Base-by-base conservation (phyloP, 2,888 invertebrate genomes). In the Drosophila hamatofila region DNA sequence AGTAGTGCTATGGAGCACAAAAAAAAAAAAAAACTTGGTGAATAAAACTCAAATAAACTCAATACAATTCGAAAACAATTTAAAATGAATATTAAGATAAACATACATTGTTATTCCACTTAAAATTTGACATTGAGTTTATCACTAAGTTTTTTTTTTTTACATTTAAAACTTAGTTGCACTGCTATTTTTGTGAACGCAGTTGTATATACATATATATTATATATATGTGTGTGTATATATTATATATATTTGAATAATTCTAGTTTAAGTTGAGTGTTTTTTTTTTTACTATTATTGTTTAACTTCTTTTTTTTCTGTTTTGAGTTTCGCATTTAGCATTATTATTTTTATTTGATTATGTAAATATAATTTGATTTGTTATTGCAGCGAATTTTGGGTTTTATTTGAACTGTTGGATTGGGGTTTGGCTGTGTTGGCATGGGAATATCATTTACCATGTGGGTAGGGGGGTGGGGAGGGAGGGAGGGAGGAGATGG, bases 341-440 rank as follows among this genome's bases (percentile, higher is more conserved):
- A 62, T 49, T 60, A 60, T 73, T 68, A 64, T 78, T 80, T 72
- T 80, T 44, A 69, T 73, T 70, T 65, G 61, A 75, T 81, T 86
- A 80, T 84, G 87, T 80, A 80, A 87, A 84, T 87, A 83, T 80
- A 81, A 78, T 84, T 83, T 86, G 72, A 84, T 81, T 87, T 83
- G 87, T 87, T 87, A 83, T 81, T 87, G 75, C 77, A 75, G 63
- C 58, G 52, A 57, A 57, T 63, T 71, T 80, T 66, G 27, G 42
- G 23, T 57, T 65, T 73, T 58, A 44, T 61, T 64, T 56, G 57
- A n/a, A n/a, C 37, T 37, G 37, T 37, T 37, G 14, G 37, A 2
- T 16, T 16, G 2, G 16, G 37, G 37, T 2, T 6, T 16, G 16
- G 16, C 16, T 6, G 2, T 39, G 39, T 39, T 49, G 49, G 49